These are phyloP conservation scores for Dascillus cervinus DNA, from an alignment of 2,888 invertebrate genomes.

Conservation along the genomic window DNA sequence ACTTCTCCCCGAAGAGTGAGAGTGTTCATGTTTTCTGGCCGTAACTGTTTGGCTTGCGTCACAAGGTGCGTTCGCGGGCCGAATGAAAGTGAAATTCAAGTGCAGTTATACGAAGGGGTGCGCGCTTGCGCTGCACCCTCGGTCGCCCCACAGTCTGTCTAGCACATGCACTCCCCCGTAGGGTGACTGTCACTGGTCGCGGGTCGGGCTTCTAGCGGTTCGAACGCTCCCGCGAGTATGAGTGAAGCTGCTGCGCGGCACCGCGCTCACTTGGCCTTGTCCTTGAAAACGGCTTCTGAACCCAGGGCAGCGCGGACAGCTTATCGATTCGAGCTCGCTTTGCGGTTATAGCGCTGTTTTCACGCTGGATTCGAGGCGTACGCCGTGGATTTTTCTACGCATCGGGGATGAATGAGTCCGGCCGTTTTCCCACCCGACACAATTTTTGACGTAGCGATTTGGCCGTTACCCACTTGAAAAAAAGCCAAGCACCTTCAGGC, in stretches of 20 bases:
- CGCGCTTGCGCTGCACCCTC: constrained; percentile 22
- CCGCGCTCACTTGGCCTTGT: constrained; percentile 50
- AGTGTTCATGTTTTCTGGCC: constrained; percentile 31
- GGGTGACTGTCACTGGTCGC: constrained; percentile 17
- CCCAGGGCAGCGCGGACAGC: constrained; percentile 33
- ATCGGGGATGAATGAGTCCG: no score
- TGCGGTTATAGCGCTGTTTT: constrained; percentile 15
- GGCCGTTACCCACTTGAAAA: no score
- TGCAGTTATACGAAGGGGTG: constrained; percentile 29
- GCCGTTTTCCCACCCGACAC: no score
- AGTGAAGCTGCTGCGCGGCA: constrained; percentile 21
- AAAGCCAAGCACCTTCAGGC: no score
- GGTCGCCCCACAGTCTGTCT: constrained; percentile 50
- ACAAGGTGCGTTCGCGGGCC: constrained; percentile 33
- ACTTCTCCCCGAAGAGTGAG: constrained; percentile 20
- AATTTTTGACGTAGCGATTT: no score
- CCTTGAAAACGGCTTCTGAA: constrained; percentile 47
- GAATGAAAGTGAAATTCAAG: constrained; percentile 44
- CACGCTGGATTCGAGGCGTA: constrained; percentile 15
- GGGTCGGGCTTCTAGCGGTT: constrained; percentile 12
- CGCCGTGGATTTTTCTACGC: neutral
- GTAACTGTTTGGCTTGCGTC: constrained; percentile 43
- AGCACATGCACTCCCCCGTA: constrained; percentile 45
- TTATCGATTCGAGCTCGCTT: constrained; percentile 37
- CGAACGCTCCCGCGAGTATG: constrained; percentile 19